Evolutionary conservation across 2,888 invertebrate genomes (phyloP).

Genomic region (Salticus scenicus): DNA sequence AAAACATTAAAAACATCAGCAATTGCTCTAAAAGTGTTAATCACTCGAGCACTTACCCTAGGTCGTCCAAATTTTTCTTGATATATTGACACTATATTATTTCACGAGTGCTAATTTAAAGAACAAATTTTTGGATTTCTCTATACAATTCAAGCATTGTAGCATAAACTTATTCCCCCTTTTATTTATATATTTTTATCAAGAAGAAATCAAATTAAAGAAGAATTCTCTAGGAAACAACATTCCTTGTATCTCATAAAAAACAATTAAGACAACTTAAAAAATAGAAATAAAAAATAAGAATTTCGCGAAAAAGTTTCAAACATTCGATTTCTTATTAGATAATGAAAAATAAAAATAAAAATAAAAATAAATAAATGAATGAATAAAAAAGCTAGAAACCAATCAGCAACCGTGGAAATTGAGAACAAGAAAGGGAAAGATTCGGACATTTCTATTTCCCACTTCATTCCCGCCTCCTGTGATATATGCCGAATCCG

Average conservation of each 20-base stretch:
- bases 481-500: slow-evolving; percentile 9
- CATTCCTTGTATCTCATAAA: neutral
- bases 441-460: slow-evolving; percentile 11
- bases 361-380: neutral
- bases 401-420: slow-evolving; percentile 9
- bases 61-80: too few relatives aligned
- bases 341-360: slow-evolving; percentile 2
- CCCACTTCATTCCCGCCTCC: neutral
- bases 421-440: slow-evolving; percentile 4
- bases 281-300: neutral
- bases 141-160: too few relatives aligned
- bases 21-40: too few relatives aligned
- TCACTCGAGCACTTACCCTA: too few relatives aligned
- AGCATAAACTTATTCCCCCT: too few relatives aligned
- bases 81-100: too few relatives aligned
- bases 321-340: slow-evolving; percentile 7
- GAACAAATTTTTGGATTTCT: too few relatives aligned
- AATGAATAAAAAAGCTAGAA: neutral
- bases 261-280: slow-evolving; percentile 7
- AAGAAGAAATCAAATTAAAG: too few relatives aligned
- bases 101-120: too few relatives aligned
- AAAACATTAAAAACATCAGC: too few relatives aligned
- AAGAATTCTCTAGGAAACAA: too few relatives aligned
- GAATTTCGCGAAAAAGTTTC: neutral
- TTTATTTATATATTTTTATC: too few relatives aligned